Conservation (phyloP, 2,113 vertebrate genomes). For the Macroglossus sobrinus region DNA sequence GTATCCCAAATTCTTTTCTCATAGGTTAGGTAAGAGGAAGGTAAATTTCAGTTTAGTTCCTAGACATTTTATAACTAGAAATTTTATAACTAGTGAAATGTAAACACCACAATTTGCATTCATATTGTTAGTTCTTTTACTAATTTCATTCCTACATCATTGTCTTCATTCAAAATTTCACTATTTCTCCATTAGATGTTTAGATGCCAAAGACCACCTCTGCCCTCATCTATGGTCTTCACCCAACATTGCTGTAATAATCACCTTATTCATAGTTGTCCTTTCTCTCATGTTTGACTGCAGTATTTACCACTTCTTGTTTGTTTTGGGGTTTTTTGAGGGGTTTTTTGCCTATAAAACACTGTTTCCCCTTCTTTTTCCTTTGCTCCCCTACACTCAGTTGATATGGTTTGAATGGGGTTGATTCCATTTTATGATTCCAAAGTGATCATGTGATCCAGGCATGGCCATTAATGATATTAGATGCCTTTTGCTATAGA, state of each 20-base stretch:
- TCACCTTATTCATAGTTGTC: not conserved
- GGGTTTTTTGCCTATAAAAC: not conserved
- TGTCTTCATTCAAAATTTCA: constrained; percentile 3
- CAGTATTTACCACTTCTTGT: not conserved
- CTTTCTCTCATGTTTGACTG: not conserved
- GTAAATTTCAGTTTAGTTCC: not conserved
- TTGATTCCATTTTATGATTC: not conserved
- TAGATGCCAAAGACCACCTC: not conserved
- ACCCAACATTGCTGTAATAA: not conserved
- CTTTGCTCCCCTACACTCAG: not conserved
- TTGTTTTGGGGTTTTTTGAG: not conserved
- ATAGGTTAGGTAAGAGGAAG: not conserved
- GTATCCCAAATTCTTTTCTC: not conserved
- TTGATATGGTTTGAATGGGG: not conserved
- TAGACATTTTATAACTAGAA: not conserved
- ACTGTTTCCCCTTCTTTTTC: not conserved
- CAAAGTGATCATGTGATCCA: not conserved
- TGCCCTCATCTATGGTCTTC: not conserved
- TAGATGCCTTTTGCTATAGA: not conserved
- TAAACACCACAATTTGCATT: not conserved
- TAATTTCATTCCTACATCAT: not conserved
- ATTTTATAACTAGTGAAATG: not conserved
- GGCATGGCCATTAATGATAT: not conserved
- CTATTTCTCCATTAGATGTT: not conserved
- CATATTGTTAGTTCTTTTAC: not conserved